Evolutionary conservation across 2,797 vertebrate genomes (phyloP).

Genomic region (Heliangelus exortis): DNA sequence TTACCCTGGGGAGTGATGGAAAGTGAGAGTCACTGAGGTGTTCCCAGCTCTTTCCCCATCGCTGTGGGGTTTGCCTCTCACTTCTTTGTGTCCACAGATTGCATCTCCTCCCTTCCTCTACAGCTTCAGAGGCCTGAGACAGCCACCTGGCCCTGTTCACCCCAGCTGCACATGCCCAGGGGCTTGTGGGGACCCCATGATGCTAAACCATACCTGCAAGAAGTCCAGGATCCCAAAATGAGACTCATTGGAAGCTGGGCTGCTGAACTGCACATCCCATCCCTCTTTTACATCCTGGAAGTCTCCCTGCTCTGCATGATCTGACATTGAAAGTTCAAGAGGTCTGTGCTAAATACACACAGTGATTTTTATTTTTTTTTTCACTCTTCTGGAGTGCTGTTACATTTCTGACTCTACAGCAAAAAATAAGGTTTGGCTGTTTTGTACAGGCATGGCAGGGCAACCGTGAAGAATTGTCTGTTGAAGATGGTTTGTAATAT

Average conservation of each 20-base stretch:
- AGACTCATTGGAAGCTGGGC: neutral
- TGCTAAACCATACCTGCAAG: neutral
- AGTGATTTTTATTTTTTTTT: neutral
- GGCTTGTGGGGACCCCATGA: neutral
- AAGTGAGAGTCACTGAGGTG: neutral
- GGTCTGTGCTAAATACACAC: neutral
- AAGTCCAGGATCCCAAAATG: neutral
- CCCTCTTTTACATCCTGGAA: neutral
- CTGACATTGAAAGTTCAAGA: neutral
- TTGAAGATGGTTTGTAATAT: neutral
- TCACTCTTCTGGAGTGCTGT: neutral
- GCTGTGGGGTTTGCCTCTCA: neutral
- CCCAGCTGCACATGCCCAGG: neutral
- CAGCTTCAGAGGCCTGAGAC: neutral
- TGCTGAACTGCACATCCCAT: neutral
- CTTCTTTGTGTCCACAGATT: neutral
- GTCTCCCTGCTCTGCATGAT: neutral
- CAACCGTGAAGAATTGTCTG: neutral
- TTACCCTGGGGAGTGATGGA: neutral
- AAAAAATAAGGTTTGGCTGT: neutral
- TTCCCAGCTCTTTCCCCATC: neutral
- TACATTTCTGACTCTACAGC: neutral
- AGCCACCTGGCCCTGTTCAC: neutral
- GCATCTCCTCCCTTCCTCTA: neutral
- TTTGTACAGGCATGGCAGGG: neutral